Percentiles rank a stretch among this genome's conserved stretches.
Evolutionary conservation across 2,888 invertebrate genomes (phyloP).

Genomic region (Diploptera punctata): DNA sequence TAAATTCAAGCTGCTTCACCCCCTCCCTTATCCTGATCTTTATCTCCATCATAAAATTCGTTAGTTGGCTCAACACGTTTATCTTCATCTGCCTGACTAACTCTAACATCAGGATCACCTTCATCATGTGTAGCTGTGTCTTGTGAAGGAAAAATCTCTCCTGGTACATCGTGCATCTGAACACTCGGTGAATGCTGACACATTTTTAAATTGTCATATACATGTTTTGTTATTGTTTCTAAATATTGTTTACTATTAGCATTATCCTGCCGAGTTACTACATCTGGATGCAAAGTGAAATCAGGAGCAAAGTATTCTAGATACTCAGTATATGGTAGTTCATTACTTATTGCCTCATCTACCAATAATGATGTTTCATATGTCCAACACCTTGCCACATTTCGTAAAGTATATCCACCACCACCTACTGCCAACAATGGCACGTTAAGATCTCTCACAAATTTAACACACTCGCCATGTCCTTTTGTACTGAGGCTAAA

Average conservation of each 20-base stretch:
- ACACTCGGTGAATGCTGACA: constrained; percentile 94
- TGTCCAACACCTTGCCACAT: constrained; percentile 99
- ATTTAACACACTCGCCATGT: constrained; percentile 97
- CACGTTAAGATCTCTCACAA: constrained; percentile 89
- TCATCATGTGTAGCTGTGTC: constrained; percentile 71
- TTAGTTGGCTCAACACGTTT: constrained; percentile 83
- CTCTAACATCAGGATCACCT: constrained; percentile 81
- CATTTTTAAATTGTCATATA: constrained; percentile 93
- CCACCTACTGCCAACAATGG: constrained; percentile 91
- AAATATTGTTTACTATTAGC: constrained; percentile 95
- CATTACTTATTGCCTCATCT: constrained; percentile 92
- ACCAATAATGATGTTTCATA: constrained; percentile 95
- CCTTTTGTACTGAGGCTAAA: constrained; percentile 95
- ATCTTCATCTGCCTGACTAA: constrained; percentile 80
- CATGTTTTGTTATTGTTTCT: constrained; percentile 85
- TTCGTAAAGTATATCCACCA: constrained; percentile 89
- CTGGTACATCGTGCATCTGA: constrained; percentile 96
- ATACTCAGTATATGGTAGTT: constrained; percentile 95
- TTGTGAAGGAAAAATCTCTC: constrained; percentile 78
- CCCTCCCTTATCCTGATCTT: constrained; percentile 74
- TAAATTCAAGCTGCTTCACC: not conserved
- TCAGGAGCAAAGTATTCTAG: constrained; percentile 98
- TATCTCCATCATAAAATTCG: constrained; percentile 90
- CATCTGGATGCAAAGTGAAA: constrained; percentile 94
- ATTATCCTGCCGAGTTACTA: constrained; percentile 86